These are phyloP conservation scores for Piscicola geometra DNA, from an alignment of 2,888 invertebrate genomes.

Conservation along the genomic window DNA sequence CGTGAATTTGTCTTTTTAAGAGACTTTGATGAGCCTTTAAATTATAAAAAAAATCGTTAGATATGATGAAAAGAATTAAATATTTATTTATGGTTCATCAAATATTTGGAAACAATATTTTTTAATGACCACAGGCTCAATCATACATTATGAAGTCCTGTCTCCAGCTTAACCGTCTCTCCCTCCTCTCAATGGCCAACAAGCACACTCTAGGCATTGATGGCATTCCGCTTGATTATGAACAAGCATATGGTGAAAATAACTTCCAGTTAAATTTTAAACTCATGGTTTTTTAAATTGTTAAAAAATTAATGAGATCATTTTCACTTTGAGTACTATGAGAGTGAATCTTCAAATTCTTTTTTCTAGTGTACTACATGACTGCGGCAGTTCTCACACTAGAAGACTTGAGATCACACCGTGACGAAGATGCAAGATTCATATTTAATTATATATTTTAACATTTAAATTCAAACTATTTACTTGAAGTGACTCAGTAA, in stretches of 20 bases:
- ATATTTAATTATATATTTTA: too few relatives aligned
- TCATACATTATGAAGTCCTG: constrained; percentile 50
- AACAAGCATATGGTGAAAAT: constrained; percentile 50
- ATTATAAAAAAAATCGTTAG: background rate
- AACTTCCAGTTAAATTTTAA: too few relatives aligned
- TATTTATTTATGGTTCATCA: background rate
- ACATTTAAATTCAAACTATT: too few relatives aligned
- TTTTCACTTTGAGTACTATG: background rate
- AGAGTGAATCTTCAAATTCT: background rate
- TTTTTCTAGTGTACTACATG: constrained; percentile 48
- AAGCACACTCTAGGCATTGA: constrained; percentile 53
- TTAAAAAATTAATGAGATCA: background rate
- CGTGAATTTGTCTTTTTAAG: too few relatives aligned
- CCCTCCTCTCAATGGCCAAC: constrained; percentile 51
- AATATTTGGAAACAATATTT: background rate
- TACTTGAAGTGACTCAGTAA: too few relatives aligned
- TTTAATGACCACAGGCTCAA: constrained; percentile 45
- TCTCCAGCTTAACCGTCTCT: constrained; percentile 48
- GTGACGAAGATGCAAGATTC: constrained; percentile 49
- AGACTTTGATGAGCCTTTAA: background rate
- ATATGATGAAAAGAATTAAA: background rate
- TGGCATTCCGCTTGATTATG: constrained; percentile 47
- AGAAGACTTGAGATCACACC: constrained; percentile 48
- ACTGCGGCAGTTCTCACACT: constrained; percentile 50
- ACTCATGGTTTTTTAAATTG: too few relatives aligned